A percentile compares a stretch with the other conserved stretches of the same genome.
These are phyloP conservation scores for Cyrtodaria siliqua DNA, from an alignment of 2,888 invertebrate species.

Conservation along the genomic window DNA sequence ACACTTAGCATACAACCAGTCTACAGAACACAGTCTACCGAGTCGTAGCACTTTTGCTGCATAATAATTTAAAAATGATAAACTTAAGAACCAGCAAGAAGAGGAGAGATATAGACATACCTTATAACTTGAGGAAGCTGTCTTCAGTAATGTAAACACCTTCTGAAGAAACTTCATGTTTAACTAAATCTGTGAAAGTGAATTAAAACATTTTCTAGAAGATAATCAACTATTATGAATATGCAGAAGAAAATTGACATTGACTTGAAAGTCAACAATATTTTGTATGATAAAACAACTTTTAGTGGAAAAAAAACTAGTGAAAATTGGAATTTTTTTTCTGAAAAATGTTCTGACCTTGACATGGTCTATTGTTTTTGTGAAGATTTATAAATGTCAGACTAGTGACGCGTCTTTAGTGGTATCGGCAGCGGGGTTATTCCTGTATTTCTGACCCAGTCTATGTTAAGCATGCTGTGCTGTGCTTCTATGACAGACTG, in stretches of 20 bases:
- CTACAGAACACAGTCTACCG: too few relatives aligned
- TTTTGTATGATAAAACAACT: neutral
- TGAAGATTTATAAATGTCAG: neutral
- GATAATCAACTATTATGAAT: too few relatives aligned
- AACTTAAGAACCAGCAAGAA: neutral
- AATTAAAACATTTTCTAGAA: too few relatives aligned
- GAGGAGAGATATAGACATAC: too few relatives aligned
- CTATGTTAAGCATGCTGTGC: slow-evolving; percentile 52
- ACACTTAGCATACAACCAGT: neutral
- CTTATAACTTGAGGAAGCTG: neutral
- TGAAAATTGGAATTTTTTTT: neutral
- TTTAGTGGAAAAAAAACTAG: neutral
- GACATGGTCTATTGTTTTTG: neutral
- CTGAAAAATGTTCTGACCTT: too few relatives aligned
- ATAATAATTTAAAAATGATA: neutral
- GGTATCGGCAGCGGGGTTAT: slow-evolving; percentile 66
- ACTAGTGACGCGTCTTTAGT: slow-evolving; percentile 33
- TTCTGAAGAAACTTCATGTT: too few relatives aligned
- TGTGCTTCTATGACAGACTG: slow-evolving; percentile 71
- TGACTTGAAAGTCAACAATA: neutral
- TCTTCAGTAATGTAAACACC: too few relatives aligned
- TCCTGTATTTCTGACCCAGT: slow-evolving; percentile 29
- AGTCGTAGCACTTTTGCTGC: too few relatives aligned
- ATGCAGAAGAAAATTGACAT: neutral
- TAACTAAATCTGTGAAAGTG: too few relatives aligned